Evolutionary conservation across 2,113 vertebrate species (phyloP), one percentile per base, ranked within the genome.

Genomic region (Larimichthys crocea): DNA sequence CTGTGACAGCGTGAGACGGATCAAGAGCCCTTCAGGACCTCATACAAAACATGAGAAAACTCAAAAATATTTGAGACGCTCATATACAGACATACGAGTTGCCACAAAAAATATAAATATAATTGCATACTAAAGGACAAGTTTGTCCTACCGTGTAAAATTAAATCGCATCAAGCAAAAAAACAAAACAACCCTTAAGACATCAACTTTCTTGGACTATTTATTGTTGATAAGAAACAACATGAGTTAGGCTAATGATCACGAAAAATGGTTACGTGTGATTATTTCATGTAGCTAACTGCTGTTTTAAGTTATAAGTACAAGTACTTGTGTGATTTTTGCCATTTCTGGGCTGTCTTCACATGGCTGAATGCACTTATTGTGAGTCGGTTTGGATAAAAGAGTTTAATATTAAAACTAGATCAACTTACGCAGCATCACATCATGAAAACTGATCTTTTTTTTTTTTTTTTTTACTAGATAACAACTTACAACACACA

Each of bases 1-100:
- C 16, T 55, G 57, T 56, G 80, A 63, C 70, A 74, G 73, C 14
- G 72, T 50, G n/a, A 68, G 42, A 66, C 64, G 22, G 19, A 71
- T 8, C 11, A 44, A 46, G 35, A 67, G 48, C 24, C 53, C 52
- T 70, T 66, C 50, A 84, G 22, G 46, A 60, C 26, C 35, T 29
- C 49, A 20, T 0, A 24, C 20, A 67, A 62, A 64, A 82, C 71
- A 66, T 6, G 52, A 56, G 46, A 63, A 67, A 72, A 76, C 26
- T 67, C 16, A 1, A 26, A 26, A 73, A 67, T 11, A 57, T 5
- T 22, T 24, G 22, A 62, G 11, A 17, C 4, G 12, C 49, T 8
- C 10, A 6, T 2, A 14, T 10, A 15, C 5, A 59, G 14, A 57
- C 46, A 42, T 49, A 66, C 52, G 67, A 26, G 40, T 44, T 9